Percentiles rank a stretch among this genome's conserved stretches.
Conservation (phyloP, 92 coral and sea anemone genomes). For the Epizoanthus rinbou region DNA sequence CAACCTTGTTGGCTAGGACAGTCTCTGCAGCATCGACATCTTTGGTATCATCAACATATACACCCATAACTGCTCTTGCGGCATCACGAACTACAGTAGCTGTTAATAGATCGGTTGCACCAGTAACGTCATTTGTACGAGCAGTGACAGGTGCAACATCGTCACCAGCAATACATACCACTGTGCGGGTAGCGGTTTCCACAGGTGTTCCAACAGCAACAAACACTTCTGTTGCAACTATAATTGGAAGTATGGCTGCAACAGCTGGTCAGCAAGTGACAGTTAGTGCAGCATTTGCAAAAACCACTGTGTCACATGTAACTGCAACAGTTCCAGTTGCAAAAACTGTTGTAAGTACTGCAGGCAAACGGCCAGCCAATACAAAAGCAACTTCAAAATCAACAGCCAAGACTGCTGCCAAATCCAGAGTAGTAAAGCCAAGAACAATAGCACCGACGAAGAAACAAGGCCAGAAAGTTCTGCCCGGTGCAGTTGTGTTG, state of each 20-base stretch:
- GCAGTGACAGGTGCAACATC: neutral
- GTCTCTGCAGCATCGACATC: slow-evolving; percentile 51
- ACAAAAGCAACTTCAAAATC: slow-evolving; percentile 49
- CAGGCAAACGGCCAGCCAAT: slow-evolving; percentile 28
- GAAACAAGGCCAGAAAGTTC: slow-evolving; percentile 55
- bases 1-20: slow-evolving; percentile 11
- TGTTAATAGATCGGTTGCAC: slow-evolving; percentile 13
- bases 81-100: slow-evolving; percentile 39
- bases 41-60: slow-evolving; percentile 22
- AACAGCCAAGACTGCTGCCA: slow-evolving; percentile 34
- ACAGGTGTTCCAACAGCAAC: neutral
- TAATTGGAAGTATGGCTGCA: neutral
- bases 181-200: neutral
- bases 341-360: neutral
- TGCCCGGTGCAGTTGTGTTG: neutral
- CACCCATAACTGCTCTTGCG: slow-evolving; percentile 46
- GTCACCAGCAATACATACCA: neutral
- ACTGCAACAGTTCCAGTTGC: neutral
- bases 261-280: neutral
- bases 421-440: slow-evolving; percentile 39
- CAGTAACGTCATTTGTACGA: neutral
- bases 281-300: neutral
- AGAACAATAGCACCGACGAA: slow-evolving; percentile 48
- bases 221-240: slow-evolving; percentile 3
- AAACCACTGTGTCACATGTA: neutral